Conservation (phyloP, 2,888 invertebrate genomes). For the Cyclophora punctaria region DNA sequence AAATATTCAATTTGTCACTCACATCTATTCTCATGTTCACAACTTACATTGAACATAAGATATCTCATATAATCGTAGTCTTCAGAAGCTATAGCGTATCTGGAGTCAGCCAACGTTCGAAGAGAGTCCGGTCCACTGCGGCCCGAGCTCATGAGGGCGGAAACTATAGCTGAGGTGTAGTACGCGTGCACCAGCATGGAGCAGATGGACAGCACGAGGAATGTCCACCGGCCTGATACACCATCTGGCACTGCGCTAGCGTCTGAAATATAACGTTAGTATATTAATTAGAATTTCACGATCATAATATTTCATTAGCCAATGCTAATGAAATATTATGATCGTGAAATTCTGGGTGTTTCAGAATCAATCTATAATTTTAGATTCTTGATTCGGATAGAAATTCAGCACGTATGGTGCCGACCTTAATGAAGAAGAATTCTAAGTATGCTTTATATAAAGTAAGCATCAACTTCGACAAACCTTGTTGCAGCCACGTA, state of each 20-base stretch:
- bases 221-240: constrained; percentile 49
- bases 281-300: no score
- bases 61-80: constrained; percentile 49
- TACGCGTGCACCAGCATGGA: constrained; percentile 62
- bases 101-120: constrained; percentile 47
- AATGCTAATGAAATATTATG: no score
- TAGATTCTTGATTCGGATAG: no score
- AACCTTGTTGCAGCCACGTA: constrained; percentile 59
- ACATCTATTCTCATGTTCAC: not conserved
- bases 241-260: constrained; percentile 54
- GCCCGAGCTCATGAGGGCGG: constrained; percentile 53
- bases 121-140: constrained; percentile 43
- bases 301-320: no score
- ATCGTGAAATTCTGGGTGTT: no score
- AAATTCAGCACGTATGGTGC: no score
- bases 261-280: constrained; percentile 25
- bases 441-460: no score
- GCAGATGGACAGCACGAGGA: constrained; percentile 47
- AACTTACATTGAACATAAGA: constrained; percentile 51
- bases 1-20: no score
- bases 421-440: no score
- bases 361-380: no score
- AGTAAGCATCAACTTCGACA: no score
- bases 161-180: constrained; percentile 61
- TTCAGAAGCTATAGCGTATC: constrained; percentile 51